These are phyloP conservation scores for Phalacrocorax brasilianus DNA, from an alignment of 2,113 vertebrate genomes.

Conservation along the genomic window DNA sequence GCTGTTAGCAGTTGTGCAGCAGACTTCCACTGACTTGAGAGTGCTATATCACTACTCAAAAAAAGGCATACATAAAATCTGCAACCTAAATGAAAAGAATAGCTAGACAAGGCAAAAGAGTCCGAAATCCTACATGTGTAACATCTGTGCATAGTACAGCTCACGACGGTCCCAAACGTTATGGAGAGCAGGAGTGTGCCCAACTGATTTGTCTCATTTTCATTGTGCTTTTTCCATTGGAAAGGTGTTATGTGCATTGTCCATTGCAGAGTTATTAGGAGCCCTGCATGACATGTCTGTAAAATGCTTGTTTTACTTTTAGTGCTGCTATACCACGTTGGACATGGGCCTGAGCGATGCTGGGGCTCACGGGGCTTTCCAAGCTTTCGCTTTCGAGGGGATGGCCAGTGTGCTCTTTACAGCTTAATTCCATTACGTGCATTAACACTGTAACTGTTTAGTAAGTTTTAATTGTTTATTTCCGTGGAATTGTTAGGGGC, in stretches of 20 bases:
- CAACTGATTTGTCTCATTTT: not conserved
- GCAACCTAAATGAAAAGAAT: not conserved
- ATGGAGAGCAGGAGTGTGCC: not conserved
- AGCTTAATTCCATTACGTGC: not conserved
- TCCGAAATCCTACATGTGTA: not conserved
- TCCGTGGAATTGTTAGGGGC: not conserved
- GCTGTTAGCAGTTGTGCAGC: not conserved
- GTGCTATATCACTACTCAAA: not conserved
- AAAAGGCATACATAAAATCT: not conserved
- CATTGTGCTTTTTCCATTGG: not conserved
- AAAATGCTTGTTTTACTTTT: not conserved
- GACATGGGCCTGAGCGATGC: not conserved
- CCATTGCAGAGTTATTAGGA: not conserved
- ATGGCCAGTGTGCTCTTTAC: not conserved
- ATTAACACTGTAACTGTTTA: not conserved
- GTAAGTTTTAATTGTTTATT: not conserved
- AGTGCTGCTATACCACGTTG: not conserved
- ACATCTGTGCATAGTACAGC: not conserved
- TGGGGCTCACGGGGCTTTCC: not conserved
- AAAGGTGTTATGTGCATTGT: not conserved
- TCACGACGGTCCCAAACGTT: not conserved
- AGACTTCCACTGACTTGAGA: not conserved
- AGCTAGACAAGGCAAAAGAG: not conserved
- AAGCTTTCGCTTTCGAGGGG: not conserved
- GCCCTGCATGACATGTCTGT: not conserved